Evolutionary conservation across 2,797 vertebrate species (phyloP).

Genomic region (Macroramphosus scolopax): DNA sequence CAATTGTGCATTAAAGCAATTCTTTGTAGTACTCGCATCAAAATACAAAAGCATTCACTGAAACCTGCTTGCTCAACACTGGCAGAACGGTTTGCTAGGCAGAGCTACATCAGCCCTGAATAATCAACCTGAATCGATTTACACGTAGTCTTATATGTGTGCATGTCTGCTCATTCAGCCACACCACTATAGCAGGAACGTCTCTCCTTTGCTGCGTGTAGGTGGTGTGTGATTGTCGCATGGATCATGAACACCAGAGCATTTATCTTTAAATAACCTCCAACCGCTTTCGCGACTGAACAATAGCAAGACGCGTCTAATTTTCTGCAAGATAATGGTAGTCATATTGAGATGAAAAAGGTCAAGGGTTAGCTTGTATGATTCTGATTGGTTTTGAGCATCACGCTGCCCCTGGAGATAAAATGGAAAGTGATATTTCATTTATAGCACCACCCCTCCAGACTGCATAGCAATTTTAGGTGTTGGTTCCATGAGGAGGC

Average conservation of each 20-base stretch:
- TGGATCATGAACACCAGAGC: conserved; percentile 67
- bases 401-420: conserved; percentile 69
- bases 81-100: conserved; percentile 36
- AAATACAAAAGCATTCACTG: conserved; percentile 28
- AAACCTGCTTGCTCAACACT: conserved; percentile 16
- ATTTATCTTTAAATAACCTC: conserved; percentile 81
- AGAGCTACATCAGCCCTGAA: conserved; percentile 30
- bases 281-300: conserved; percentile 67
- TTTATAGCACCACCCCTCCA: conserved; percentile 53
- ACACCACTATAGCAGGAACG: conserved; percentile 41
- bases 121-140: conserved; percentile 38
- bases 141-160: conserved; percentile 20
- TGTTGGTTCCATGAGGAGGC: conserved; percentile 51
- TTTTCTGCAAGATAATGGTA: conserved; percentile 86
- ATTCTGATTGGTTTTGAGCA: conserved; percentile 79
- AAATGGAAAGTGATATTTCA: conserved; percentile 72
- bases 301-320: conserved; percentile 82
- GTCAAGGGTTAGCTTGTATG: conserved; percentile 80
- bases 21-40: conserved; percentile 42
- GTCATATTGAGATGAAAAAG: conserved; percentile 81
- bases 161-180: conserved; percentile 40
- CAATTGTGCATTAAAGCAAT: conserved; percentile 50
- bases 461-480: conserved; percentile 56
- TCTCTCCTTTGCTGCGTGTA: conserved; percentile 40
- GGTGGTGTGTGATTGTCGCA: conserved; percentile 59